phyloP scores from a whole-genome alignment of 2,888 invertebrate species.

The Punctoribates punctum region DNA sequence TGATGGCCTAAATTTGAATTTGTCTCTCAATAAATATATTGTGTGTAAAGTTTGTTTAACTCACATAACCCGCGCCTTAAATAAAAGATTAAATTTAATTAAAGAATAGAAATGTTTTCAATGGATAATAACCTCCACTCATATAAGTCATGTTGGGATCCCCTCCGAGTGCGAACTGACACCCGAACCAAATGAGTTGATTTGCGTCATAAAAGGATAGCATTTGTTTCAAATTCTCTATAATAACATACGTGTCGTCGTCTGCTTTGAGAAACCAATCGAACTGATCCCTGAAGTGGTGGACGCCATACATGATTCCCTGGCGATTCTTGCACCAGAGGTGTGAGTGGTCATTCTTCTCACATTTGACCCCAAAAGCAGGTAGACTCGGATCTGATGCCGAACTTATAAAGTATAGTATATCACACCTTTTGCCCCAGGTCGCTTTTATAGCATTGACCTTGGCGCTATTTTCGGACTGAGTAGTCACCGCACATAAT shows the following conservation, averaged over 20 bases:
- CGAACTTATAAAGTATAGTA: neutral
- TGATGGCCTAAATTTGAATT: neutral
- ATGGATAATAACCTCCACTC: neutral
- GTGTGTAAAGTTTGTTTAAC: neutral
- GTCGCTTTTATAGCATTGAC: neutral
- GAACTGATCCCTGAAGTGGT: neutral
- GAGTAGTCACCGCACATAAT: conserved; percentile 22
- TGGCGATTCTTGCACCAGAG: conserved; percentile 10
- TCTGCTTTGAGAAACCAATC: conserved; percentile 26
- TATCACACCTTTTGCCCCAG: conserved; percentile 25
- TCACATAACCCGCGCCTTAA: conserved; percentile 22
- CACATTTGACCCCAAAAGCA: neutral
- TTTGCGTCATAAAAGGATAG: neutral
- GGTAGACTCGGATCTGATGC: conserved; percentile 13
- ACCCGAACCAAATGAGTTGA: neutral
- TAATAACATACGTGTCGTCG: conserved; percentile 12
- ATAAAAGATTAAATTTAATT: neutral
- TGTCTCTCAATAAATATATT: neutral
- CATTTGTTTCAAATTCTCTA: neutral
- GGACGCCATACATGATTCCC: neutral
- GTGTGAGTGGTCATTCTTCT: neutral
- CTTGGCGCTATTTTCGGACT: neutral
- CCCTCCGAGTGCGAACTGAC: neutral
- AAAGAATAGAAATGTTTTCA: neutral
- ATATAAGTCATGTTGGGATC: neutral